These are phyloP conservation scores for Drosophila testacea DNA, from an alignment of 2,888 invertebrate genomes.

Conservation along the genomic window DNA sequence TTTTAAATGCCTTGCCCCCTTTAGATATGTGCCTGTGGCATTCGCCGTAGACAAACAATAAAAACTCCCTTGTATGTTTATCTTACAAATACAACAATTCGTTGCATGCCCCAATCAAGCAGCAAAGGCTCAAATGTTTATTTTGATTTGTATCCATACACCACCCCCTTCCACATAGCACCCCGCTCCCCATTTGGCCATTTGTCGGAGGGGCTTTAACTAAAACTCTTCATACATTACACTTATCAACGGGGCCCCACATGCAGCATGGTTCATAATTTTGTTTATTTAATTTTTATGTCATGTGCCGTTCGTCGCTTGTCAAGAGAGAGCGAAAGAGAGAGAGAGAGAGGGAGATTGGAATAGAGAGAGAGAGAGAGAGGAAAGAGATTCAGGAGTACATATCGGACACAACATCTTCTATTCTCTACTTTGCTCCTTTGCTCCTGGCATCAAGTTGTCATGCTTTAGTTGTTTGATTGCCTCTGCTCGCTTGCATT, in stretches of 20 bases:
- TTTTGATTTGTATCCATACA: conserved; percentile 62
- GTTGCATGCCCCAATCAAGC: conserved; percentile 63
- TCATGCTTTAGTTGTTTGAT: conserved; percentile 79
- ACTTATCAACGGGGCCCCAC: conserved; percentile 53
- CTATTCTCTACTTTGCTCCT: conserved; percentile 36
- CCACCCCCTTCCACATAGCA: neutral
- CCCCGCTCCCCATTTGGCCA: neutral
- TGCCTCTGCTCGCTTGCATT: conserved; percentile 75
- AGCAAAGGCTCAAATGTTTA: conserved; percentile 58
- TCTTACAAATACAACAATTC: conserved; percentile 73
- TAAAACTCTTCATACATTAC: conserved; percentile 46
- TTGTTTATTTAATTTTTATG: conserved; percentile 79
- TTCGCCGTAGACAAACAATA: conserved; percentile 45
- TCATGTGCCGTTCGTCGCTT: conserved; percentile 72
- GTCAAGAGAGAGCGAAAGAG: conserved; percentile 33
- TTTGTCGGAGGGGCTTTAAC: conserved; percentile 21
- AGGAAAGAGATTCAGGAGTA: neutral
- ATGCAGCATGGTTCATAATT: conserved; percentile 72
- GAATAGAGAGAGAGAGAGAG: conserved; percentile 1
- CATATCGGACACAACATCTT: conserved; percentile 31
- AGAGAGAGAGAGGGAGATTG: neutral
- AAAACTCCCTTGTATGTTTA: conserved; percentile 68
- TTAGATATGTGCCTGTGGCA: conserved; percentile 30
- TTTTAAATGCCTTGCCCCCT: too few species aligned
- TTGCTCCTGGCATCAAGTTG: conserved; percentile 77